Evolutionary conservation across 1,140 invertebrate genomes (phyloP).

Genomic region (Leptopilina clavipes): DNA sequence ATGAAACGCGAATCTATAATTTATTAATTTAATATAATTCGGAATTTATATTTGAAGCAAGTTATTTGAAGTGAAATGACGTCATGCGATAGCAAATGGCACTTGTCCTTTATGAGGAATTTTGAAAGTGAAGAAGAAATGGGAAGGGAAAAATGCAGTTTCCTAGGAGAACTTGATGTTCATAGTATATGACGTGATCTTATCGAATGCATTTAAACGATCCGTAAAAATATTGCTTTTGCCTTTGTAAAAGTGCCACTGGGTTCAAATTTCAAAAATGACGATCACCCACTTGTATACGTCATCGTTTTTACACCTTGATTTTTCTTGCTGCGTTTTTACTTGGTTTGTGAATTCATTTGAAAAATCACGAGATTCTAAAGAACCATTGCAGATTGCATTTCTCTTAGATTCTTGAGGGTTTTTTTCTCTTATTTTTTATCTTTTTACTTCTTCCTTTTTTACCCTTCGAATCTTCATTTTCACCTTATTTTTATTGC

Average conservation of each 20-base stretch:
- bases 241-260: neutral
- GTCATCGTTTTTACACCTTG: slow-evolving; percentile 10
- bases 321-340: neutral
- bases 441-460: neutral
- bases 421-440: neutral
- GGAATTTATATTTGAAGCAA: neutral
- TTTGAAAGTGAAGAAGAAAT: neutral
- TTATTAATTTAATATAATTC: neutral
- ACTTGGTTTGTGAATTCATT: neutral
- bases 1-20: too few relatives aligned
- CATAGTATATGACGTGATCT: neutral
- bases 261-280: slow-evolving; percentile 4
- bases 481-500: too few relatives aligned
- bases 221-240: slow-evolving; percentile 11
- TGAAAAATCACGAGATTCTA: neutral
- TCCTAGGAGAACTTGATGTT: neutral
- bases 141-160: slow-evolving; percentile 1
- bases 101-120: neutral
- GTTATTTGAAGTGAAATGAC: neutral
- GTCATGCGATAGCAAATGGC: neutral
- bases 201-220: slow-evolving; percentile 31
- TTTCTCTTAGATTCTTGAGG: neutral
- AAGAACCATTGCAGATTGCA: slow-evolving; percentile 12
- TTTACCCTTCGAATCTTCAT: neutral
- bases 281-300: slow-evolving; percentile 3